Base-by-base conservation (phyloP, 37 sponge, comb jelly and placozoan species). In the Beroe forskalii region DNA sequence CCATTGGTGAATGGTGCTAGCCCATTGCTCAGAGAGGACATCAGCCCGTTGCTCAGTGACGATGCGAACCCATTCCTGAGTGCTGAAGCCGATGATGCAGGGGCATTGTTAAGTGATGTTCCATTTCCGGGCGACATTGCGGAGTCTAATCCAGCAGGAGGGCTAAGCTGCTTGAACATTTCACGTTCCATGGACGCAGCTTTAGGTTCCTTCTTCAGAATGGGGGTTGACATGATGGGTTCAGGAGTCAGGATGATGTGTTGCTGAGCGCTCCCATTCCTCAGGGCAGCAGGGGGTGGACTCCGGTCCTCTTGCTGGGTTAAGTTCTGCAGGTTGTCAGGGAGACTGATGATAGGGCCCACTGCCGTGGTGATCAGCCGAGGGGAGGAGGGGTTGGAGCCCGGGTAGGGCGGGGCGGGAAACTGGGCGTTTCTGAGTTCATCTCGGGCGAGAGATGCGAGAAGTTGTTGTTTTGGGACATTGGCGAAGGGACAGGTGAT, bases 301-400 rank as follows among this genome's bases (percentile, higher is more conserved):
- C 4, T 3, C 14, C 28, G 14, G 66, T 3, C 4, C 23, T 63
- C 66, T n/a, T 24, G 3, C 1, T 32, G 36, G 35, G 38, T 14
- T 27, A 32, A 14, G 38, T 69, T 36, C 72, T 69, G 72, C 19
- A 69, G 72, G 32, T 32, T 69, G 35, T 33, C 27, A 20, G 72
- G 72, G 17, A 69, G 72, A 32, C 72, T 69, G 72, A 69, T 69
- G 72, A 69, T 69, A 35, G 72, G 72, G 12, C 72, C 72, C 72
- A 32, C 33, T 69, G 72, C 14, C 3, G 72, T 3, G 2, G 39
- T 37, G 4, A 69, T 27, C n/a, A 28, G 23, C 39, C 72, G 37
- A 28, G 72, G 72, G 32, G 72, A 36, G 1, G 38, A 14, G 37
- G 35, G 35, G 39, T 36, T 32, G 72, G 35, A 12, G 72, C 12